These are phyloP conservation scores for Heliconius hermathena DNA, from an alignment of 1,140 invertebrate genomes.

Conservation along the genomic window DNA sequence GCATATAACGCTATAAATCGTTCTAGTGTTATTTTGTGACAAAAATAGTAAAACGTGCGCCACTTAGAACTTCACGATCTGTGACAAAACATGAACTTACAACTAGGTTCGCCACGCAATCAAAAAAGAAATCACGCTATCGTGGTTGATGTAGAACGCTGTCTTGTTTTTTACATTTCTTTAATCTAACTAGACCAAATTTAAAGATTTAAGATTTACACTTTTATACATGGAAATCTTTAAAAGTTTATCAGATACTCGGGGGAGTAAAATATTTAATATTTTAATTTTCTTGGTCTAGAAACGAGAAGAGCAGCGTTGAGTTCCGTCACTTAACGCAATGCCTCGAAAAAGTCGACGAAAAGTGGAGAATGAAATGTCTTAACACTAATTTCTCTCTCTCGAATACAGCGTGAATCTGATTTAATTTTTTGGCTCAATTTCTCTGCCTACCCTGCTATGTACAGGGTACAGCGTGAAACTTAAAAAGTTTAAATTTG, in stretches of 20 bases:
- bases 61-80: neutral
- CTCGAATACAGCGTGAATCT: neutral
- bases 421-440: too few species aligned
- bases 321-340: too few species aligned
- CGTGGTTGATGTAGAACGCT: neutral
- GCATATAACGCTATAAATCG: neutral
- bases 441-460: too few species aligned
- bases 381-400: too few species aligned
- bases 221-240: too few species aligned
- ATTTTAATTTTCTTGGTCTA: too few species aligned
- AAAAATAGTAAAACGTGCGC: conserved; percentile 5
- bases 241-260: too few species aligned
- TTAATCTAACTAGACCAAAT: neutral
- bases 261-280: too few species aligned
- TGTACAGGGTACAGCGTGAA: neutral
- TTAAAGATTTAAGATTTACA: too few species aligned
- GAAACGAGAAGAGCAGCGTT: too few species aligned
- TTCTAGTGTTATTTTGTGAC: neutral
- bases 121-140: neutral
- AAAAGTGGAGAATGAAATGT: too few species aligned
- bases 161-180: neutral
- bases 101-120: neutral
- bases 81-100: conserved; percentile 1
- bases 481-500: neutral
- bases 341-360: too few species aligned